Conservation (phyloP, 2,797 vertebrate species). For the Pangasius djambal region DNA sequence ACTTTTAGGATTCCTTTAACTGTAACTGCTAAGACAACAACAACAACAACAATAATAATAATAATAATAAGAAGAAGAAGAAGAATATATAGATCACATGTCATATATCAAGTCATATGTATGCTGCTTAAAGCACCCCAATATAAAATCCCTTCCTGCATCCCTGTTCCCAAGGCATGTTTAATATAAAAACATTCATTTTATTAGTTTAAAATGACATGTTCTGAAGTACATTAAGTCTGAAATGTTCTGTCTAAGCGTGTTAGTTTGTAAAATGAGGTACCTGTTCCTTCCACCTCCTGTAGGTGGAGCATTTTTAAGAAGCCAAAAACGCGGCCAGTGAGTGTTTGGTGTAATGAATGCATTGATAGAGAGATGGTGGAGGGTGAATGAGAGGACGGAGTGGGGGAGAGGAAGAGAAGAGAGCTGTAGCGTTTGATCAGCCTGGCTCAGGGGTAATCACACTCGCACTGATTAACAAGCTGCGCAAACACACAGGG, state of each 20-base stretch:
- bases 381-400: constrained; percentile 38
- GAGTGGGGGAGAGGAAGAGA: constrained; percentile 16
- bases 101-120: background rate
- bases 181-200: background rate
- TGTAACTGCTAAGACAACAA: background rate
- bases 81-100: background rate
- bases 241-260: background rate
- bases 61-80: background rate
- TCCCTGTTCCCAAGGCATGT: background rate
- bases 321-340: background rate
- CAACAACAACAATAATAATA: background rate
- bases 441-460: constrained; percentile 62
- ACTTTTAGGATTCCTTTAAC: background rate
- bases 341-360: constrained; percentile 21
- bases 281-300: constrained; percentile 16
- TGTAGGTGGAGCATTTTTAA: constrained; percentile 51
- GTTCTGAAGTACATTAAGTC: background rate
- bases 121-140: background rate
- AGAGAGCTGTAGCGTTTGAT: constrained; percentile 55
- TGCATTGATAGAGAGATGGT: constrained; percentile 12
- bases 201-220: background rate
- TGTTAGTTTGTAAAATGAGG: background rate
- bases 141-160: background rate
- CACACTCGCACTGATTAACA: constrained; percentile 65
- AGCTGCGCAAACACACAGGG: constrained; percentile 62